phyloP scores from a whole-genome alignment of 2,113 vertebrate genomes.

The Sinocyclocheilus anshuiensis region DNA sequence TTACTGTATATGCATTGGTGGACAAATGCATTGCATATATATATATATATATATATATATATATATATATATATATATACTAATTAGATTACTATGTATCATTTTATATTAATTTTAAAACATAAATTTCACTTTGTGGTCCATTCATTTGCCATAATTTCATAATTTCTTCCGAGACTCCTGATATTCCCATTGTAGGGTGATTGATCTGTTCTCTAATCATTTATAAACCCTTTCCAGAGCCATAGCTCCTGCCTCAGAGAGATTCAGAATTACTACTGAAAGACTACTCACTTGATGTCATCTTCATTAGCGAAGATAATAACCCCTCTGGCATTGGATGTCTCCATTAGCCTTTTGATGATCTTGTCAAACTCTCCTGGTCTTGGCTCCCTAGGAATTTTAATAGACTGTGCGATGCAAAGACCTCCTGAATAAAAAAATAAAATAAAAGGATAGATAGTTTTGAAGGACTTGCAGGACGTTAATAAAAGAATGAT shows the following conservation, averaged over 20 bases:
- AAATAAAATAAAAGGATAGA: background rate
- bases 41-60: too few species aligned
- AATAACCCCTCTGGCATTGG: constrained; percentile 88
- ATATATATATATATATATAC: too few species aligned
- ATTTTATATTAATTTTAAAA: too few species aligned
- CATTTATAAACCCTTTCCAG: background rate
- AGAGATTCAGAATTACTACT: background rate
- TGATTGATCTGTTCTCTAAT: background rate
- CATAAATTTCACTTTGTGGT: background rate
- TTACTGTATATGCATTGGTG: too few species aligned
- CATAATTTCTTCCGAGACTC: background rate
- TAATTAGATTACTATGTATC: too few species aligned
- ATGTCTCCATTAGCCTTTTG: constrained; percentile 90
- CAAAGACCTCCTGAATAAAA: constrained; percentile 84
- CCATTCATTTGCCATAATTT: background rate
- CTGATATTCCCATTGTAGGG: background rate
- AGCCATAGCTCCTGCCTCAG: background rate
- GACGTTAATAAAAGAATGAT: background rate
- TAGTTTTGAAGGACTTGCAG: background rate
- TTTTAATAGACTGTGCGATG: constrained; percentile 92
- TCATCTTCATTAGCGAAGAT: constrained; percentile 96
- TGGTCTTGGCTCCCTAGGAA: constrained; percentile 86
- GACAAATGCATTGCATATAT: too few species aligned
- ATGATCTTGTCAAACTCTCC: constrained; percentile 95
- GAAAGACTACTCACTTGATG: constrained; percentile 81